These are phyloP conservation scores for Drosophila kurseongensis DNA, from an alignment of 1,140 invertebrate species.

Conservation along the genomic window DNA sequence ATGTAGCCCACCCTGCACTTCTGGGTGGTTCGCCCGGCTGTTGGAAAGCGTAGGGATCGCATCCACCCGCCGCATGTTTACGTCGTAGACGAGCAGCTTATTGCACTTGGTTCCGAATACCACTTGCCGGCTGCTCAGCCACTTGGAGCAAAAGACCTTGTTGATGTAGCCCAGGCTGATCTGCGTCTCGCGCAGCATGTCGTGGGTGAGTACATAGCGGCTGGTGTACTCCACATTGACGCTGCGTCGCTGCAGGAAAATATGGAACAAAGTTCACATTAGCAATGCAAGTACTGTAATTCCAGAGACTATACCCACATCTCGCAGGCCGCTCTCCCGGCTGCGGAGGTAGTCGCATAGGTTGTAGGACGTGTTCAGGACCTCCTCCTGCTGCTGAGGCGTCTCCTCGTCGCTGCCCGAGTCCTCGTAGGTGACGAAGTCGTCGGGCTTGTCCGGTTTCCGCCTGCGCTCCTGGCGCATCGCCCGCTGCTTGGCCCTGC, in stretches of 20 bases:
- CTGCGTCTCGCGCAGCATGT: constrained; percentile 93
- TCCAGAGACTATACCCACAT: constrained; percentile 84
- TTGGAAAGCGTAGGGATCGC: constrained; percentile 93
- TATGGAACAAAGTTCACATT: constrained; percentile 12
- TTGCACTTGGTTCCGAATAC: constrained; percentile 99
- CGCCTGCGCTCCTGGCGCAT: constrained; percentile 89
- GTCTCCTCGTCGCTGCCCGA: constrained; percentile 93
- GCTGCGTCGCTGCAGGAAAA: constrained; percentile 85
- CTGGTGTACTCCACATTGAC: constrained; percentile 92
- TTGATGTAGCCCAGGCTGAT: constrained; percentile 94
- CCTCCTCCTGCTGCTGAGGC: constrained; percentile 88
- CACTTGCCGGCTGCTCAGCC: constrained; percentile 97
- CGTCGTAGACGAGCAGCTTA: constrained; percentile 95
- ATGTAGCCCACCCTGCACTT: constrained; percentile 95
- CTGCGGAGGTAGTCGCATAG: constrained; percentile 93
- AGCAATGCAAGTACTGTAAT: constrained; percentile 6
- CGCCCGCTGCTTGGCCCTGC: constrained; percentile 88
- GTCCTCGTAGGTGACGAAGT: constrained; percentile 94
- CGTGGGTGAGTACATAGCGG: constrained; percentile 93
- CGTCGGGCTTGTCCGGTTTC: constrained; percentile 94
- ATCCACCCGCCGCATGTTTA: constrained; percentile 91
- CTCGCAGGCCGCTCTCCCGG: constrained; percentile 89
- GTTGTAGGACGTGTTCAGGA: constrained; percentile 92
- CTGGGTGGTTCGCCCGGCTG: constrained; percentile 84
- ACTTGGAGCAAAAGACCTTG: constrained; percentile 98